A percentile compares a stretch with the other conserved stretches of the same genome.
Conservation (phyloP, 2,797 vertebrate genomes). For the Masticophis lateralis region DNA sequence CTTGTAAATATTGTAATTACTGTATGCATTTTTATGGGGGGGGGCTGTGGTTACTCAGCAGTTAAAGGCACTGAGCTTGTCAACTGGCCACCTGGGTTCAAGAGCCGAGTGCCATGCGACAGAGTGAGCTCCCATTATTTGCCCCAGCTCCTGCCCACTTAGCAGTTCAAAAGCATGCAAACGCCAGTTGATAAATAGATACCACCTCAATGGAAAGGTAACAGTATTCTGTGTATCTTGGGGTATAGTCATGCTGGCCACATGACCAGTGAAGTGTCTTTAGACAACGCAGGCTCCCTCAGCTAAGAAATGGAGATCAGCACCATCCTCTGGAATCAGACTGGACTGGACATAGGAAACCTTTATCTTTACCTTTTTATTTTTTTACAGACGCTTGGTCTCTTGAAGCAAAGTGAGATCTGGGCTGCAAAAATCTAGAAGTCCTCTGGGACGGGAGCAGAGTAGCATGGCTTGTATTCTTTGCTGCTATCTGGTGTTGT, state of each 20-base stretch:
- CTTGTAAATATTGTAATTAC: not conserved
- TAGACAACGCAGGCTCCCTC: not conserved
- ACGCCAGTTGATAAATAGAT: not conserved
- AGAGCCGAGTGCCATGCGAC: not conserved
- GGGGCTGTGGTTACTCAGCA: too few relatives aligned
- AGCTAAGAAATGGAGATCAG: not conserved
- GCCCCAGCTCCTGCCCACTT: not conserved
- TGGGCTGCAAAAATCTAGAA: not conserved
- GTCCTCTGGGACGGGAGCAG: not conserved
- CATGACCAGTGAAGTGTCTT: not conserved
- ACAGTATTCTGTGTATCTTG: not conserved
- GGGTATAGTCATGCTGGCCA: not conserved
- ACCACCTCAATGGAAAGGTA: not conserved
- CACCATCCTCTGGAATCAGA: not conserved
- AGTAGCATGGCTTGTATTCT: not conserved
- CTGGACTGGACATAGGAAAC: not conserved
- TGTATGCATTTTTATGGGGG: not conserved
- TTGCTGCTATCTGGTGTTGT: not conserved
- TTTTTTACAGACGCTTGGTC: not conserved
- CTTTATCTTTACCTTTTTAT: not conserved
- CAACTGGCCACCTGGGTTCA: not conserved
- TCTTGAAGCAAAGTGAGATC: not conserved
- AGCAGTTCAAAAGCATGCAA: not conserved
- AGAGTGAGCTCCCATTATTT: not conserved
- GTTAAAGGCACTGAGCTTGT: not conserved